Evolutionary conservation across 2,113 vertebrate genomes (phyloP).

Genomic region (Chamaea fasciata): DNA sequence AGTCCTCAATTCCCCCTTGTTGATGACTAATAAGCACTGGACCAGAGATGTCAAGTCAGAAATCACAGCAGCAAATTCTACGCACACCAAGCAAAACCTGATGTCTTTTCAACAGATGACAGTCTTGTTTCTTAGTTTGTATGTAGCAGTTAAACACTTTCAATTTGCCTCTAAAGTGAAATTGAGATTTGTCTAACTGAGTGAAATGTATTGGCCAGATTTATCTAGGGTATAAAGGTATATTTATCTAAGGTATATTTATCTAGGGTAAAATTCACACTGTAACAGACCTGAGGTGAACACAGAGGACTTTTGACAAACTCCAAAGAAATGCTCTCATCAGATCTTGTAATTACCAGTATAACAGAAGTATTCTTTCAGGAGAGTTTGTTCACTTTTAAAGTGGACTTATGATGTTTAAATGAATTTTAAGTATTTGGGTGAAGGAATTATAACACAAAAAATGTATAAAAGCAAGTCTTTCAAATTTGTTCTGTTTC

Average conservation of each 20-base stretch:
- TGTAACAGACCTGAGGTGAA: background rate
- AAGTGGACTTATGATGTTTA: background rate
- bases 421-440: background rate
- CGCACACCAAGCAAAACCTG: background rate
- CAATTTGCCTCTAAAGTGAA: background rate
- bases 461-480: background rate
- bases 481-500: background rate
- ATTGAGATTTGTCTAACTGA: background rate
- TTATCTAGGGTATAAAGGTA: background rate
- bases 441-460: background rate
- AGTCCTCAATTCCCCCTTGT: background rate
- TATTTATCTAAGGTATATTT: background rate
- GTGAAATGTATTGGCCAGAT: background rate
- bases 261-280: background rate
- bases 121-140: background rate
- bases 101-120: background rate
- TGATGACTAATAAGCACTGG: rapidly evolving
- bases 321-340: background rate
- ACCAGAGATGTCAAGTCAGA: background rate
- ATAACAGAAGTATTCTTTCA: background rate
- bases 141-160: background rate
- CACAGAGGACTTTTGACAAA: background rate
- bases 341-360: background rate
- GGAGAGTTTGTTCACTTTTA: background rate
- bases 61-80: background rate